A percentile compares a stretch with the other conserved stretches of the same genome.
phyloP scores from a whole-genome alignment of 1,140 invertebrate genomes.

The Cecropterus lyciades region DNA sequence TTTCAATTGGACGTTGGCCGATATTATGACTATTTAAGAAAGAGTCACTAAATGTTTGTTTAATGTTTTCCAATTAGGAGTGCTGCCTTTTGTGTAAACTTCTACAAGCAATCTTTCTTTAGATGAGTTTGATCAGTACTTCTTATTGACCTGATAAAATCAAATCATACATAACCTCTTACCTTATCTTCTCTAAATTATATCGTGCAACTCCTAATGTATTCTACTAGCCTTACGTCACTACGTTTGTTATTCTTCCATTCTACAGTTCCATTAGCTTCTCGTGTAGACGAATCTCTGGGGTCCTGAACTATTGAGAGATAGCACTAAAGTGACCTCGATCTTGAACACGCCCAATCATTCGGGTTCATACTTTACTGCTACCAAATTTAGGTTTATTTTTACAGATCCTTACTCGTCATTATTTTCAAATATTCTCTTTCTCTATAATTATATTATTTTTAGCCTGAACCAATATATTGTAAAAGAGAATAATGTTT shows the following conservation, averaged over 20 bases:
- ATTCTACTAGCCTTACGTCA: too few species aligned
- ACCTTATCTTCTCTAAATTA: too few species aligned
- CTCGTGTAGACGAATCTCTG: conserved; percentile 18
- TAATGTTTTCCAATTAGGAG: too few species aligned
- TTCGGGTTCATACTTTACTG: not conserved
- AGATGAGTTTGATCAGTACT: too few species aligned
- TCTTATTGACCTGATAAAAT: too few species aligned
- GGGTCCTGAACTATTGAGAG: conserved; percentile 18
- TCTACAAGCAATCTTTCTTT: too few species aligned
- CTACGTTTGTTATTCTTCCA: conserved; percentile 19
- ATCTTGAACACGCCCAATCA: not conserved
- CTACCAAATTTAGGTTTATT: not conserved
- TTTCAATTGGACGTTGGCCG: too few species aligned
- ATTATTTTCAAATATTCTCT: conserved; percentile 1
- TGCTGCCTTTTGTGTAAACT: too few species aligned
- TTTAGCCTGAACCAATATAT: not conserved
- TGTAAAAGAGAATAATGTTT: not conserved
- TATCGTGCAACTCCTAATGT: too few species aligned
- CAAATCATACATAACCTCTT: too few species aligned
- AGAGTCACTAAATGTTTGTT: too few species aligned
- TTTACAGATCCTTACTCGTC: not conserved
- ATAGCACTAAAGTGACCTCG: conserved; percentile 18
- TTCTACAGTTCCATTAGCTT: conserved; percentile 24
- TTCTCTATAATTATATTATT: conserved; percentile 12
- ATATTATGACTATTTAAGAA: too few species aligned